Base-by-base conservation (phyloP, 2,113 vertebrate species). In the Petromus typicus region DNA sequence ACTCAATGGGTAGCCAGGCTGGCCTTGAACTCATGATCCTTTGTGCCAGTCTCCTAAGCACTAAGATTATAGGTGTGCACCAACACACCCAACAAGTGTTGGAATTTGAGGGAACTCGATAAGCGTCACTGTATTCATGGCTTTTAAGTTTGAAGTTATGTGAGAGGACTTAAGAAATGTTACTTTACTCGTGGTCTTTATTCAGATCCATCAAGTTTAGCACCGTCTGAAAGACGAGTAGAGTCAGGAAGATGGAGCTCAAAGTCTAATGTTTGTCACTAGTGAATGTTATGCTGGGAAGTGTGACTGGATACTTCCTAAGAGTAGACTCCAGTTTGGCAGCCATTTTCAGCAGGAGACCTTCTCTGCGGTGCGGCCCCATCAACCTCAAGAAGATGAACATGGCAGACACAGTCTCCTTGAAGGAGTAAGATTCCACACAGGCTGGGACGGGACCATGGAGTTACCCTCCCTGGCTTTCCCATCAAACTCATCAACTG, bases 191-290 rank as follows among this genome's bases (percentile, higher is more conserved):
- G 17, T 51, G 32, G 20, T 32, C 57, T n/a, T 89, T 89, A 34
- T 17, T 34, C 27, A 48, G 59, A 27, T 56, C n/a, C 25, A 87
- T 57, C 30, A 92, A 63, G 13, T 66, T 91, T 80, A 57, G 27
- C 12, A 89, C 32, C 20, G 56, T 32, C 27, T 80, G 63, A 75
- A 79, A 61, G 57, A 61, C 2, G n/a, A n/a, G n/a, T 45, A 86
- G 30, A 87, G 51, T 40, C 48, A 71, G 79, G 37, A 48, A 93
- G 51, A 45, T 63, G 7, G 25, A 89, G 34, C 43, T 93, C 32
- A 91, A 93, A 76, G 63, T n/a, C 78, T 32, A 37, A 69, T 40
- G 32, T 86, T 96, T 23, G 18, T 91, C 59, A 76, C 78, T 91
- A 43, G 23, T 69, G 71, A 56, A 85, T 66, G 9, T 20, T 75